Conservation (phyloP, 23 tunicate genomes). For the Ciona savignyi region DNA sequence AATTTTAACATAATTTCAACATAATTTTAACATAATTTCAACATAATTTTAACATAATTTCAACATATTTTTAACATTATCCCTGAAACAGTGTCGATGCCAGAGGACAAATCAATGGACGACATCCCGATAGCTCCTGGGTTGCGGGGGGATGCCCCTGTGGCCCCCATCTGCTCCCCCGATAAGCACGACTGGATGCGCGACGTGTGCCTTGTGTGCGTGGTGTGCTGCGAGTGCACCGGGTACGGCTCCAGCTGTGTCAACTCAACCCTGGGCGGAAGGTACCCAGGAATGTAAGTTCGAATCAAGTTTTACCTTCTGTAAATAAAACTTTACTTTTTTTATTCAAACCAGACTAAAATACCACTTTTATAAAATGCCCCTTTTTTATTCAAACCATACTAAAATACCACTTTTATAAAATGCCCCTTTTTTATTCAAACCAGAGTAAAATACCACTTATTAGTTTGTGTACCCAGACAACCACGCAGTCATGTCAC, state of each 20-base stretch:
- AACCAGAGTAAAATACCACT: too few relatives aligned
- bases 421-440: too few relatives aligned
- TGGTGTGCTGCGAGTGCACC: conserved; percentile 54
- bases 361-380: too few relatives aligned
- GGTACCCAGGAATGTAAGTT: conserved; percentile 47
- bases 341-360: too few relatives aligned
- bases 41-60: too few relatives aligned
- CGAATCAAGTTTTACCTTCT: not conserved
- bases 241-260: conserved; percentile 63
- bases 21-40: too few relatives aligned
- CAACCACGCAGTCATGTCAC: too few relatives aligned
- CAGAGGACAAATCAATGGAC: conserved; percentile 68
- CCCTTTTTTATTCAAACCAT: too few relatives aligned
- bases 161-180: conserved; percentile 62
- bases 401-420: too few relatives aligned
- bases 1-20: too few relatives aligned
- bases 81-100: conserved; percentile 77
- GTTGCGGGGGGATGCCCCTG: conserved; percentile 16
- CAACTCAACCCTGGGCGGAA: conserved; percentile 19
- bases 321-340: not conserved
- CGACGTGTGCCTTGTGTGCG: conserved; percentile 50
- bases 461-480: too few relatives aligned
- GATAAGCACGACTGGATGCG: conserved; percentile 54
- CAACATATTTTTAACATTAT: too few relatives aligned
- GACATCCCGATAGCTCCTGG: conserved; percentile 12